phyloP scores from a whole-genome alignment of 2,888 invertebrate species.

The Drosophila kambysellisi region DNA sequence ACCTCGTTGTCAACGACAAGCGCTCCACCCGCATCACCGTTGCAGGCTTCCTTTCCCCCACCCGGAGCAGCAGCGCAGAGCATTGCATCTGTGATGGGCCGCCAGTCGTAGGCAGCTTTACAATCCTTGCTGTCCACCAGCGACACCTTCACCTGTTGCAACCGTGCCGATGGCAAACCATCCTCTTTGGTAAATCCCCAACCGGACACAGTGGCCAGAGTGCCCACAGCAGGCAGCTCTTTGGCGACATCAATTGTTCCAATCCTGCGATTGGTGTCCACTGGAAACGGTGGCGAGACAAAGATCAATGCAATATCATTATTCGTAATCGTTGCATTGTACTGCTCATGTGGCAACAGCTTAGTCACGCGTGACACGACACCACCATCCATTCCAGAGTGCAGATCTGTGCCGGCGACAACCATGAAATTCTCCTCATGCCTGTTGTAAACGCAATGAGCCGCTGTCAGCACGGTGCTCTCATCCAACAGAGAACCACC shows the following conservation, averaged over 20 bases:
- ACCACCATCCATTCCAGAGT: constrained; percentile 86
- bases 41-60: constrained; percentile 76
- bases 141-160: constrained; percentile 68
- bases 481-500: constrained; percentile 56
- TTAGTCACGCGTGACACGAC: constrained; percentile 85
- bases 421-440: constrained; percentile 51
- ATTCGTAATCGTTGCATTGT: constrained; percentile 82
- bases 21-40: constrained; percentile 76
- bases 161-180: constrained; percentile 49
- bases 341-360: constrained; percentile 86
- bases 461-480: constrained; percentile 74
- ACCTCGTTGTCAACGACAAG: constrained; percentile 52
- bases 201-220: constrained; percentile 65
- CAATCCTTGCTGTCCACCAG: constrained; percentile 57
- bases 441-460: constrained; percentile 75
- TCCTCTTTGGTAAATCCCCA: constrained; percentile 74
- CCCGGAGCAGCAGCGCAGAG: constrained; percentile 64
- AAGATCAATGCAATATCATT: constrained; percentile 86
- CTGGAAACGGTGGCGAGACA: constrained; percentile 57
- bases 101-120: constrained; percentile 59
- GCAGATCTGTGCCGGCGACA: constrained; percentile 84
- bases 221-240: constrained; percentile 50
- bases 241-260: constrained; percentile 55
- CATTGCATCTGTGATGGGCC: constrained; percentile 71
- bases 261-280: constrained; percentile 54